Evolutionary conservation across 2,797 vertebrate species (phyloP).

Genomic region (Hozukius guyotensis): DNA sequence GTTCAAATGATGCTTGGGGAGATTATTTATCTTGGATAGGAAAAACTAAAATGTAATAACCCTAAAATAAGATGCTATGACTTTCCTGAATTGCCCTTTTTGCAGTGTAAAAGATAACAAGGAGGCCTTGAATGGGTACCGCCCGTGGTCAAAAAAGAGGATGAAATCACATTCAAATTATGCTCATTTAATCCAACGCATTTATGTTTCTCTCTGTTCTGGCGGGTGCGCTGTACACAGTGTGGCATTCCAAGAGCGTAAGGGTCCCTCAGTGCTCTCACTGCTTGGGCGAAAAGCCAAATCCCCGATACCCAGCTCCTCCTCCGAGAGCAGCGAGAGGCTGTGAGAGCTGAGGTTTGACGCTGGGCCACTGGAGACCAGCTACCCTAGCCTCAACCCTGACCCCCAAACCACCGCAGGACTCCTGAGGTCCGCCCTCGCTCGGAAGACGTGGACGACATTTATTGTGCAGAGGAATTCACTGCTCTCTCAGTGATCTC

Average conservation of each 20-base stretch:
- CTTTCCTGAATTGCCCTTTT: background rate
- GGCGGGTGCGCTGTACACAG: background rate
- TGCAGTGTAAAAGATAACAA: slow-evolving; percentile 28
- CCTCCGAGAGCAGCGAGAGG: slow-evolving; percentile 9
- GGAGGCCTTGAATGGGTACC: background rate
- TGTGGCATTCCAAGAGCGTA: slow-evolving; percentile 31
- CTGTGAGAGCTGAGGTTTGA: slow-evolving; percentile 63
- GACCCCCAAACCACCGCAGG: slow-evolving; percentile 63
- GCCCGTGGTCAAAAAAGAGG: background rate
- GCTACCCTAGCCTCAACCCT: slow-evolving; percentile 62
- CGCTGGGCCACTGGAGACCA: slow-evolving; percentile 54
- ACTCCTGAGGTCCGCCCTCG: slow-evolving; percentile 39
- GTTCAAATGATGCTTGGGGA: background rate
- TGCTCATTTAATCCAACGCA: slow-evolving; percentile 21
- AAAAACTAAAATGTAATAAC: background rate
- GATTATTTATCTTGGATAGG: background rate
- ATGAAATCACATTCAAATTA: slow-evolving; percentile 52
- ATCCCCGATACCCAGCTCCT: background rate
- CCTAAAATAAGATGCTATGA: background rate
- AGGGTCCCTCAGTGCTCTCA: slow-evolving; percentile 35
- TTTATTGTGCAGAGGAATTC: slow-evolving; percentile 58
- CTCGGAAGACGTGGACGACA: slow-evolving; percentile 50
- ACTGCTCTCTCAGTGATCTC: slow-evolving; percentile 44
- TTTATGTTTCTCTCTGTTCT: slow-evolving; percentile 12
- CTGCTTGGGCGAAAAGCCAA: slow-evolving; percentile 41